A percentile compares a stretch with the other conserved stretches of the same genome.
Conservation (phyloP, 2,888 invertebrate genomes). For the Ctenicera cuprea region DNA sequence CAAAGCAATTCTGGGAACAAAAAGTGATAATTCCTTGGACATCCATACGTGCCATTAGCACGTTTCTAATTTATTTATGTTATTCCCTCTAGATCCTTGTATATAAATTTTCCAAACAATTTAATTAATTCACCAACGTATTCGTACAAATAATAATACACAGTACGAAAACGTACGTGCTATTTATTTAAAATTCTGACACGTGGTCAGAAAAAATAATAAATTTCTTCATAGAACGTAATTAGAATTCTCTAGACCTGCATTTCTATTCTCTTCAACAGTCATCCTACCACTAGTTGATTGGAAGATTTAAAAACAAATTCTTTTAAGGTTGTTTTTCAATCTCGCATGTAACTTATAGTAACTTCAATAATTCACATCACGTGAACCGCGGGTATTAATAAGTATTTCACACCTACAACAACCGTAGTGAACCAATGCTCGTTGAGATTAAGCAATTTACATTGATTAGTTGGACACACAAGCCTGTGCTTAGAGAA, state of each 20-base stretch:
- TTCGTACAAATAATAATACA: slow-evolving; percentile 9
- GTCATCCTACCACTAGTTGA: slow-evolving; percentile 28
- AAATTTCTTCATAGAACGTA: slow-evolving; percentile 26
- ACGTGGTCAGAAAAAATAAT: slow-evolving; percentile 37
- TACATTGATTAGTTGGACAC: slow-evolving; percentile 39
- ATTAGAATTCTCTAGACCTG: slow-evolving; percentile 29
- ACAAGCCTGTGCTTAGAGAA: slow-evolving; percentile 6
- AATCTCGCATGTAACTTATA: slow-evolving; percentile 13
- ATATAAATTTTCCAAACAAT: slow-evolving; percentile 14
- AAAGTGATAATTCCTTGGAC: background rate
- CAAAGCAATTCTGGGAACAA: background rate
- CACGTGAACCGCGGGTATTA: slow-evolving; percentile 42
- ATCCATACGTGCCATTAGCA: slow-evolving; percentile 28
- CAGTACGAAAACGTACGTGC: slow-evolving; percentile 26
- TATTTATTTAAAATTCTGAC: slow-evolving; percentile 36
- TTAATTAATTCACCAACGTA: slow-evolving; percentile 26
- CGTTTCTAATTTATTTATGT: slow-evolving; percentile 24
- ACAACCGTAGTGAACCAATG: slow-evolving; percentile 30
- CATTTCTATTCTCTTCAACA: slow-evolving; percentile 20
- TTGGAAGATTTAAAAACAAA: background rate
- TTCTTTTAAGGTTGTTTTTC: slow-evolving; percentile 8
- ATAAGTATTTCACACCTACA: slow-evolving; percentile 46
- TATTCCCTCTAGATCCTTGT: background rate
- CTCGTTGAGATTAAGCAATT: slow-evolving; percentile 40
- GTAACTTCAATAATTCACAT: slow-evolving; percentile 33